Percentiles rank a stretch among this genome's conserved stretches.
Evolutionary conservation across 2,113 vertebrate genomes (phyloP).

Genomic region (Halichoeres trimaculatus): DNA sequence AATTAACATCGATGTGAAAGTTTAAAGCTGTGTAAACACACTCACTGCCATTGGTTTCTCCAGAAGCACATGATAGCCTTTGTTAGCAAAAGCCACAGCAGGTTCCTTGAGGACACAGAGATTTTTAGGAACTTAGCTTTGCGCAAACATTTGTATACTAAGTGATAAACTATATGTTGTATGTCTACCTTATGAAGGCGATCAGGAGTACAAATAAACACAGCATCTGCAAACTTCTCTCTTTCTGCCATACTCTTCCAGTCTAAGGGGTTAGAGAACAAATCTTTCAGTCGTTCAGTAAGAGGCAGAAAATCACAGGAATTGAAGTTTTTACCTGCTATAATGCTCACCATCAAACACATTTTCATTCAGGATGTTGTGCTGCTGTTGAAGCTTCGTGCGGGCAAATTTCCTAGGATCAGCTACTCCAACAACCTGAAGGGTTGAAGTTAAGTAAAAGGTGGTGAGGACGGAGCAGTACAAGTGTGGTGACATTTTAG

Average conservation of each 20-base stretch:
- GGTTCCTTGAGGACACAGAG: constrained; percentile 79
- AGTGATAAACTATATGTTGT: neutral
- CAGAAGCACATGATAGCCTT: constrained; percentile 86
- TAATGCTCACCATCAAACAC: constrained; percentile 77
- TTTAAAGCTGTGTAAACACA: constrained; percentile 14
- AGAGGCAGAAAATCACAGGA: neutral
- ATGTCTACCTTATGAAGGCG: constrained; percentile 84
- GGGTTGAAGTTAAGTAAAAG: neutral
- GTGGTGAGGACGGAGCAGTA: too few species aligned
- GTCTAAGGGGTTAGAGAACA: constrained; percentile 67
- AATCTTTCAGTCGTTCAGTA: neutral
- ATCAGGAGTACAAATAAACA: constrained; percentile 87
- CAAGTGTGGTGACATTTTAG: too few species aligned
- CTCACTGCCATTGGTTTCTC: constrained; percentile 91
- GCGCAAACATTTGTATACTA: neutral
- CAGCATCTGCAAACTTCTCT: constrained; percentile 88
- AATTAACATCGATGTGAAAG: neutral
- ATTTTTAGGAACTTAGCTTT: neutral
- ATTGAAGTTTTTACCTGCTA: neutral
- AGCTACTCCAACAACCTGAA: constrained; percentile 85
- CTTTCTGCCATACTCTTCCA: constrained; percentile 78
- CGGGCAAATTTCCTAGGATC: constrained; percentile 83
- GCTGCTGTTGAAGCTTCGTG: constrained; percentile 75
- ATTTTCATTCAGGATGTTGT: constrained; percentile 78
- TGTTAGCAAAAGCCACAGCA: constrained; percentile 85